These are phyloP conservation scores for Cataglyphis hispanica DNA, from an alignment of 1,140 invertebrate species.

Conservation along the genomic window DNA sequence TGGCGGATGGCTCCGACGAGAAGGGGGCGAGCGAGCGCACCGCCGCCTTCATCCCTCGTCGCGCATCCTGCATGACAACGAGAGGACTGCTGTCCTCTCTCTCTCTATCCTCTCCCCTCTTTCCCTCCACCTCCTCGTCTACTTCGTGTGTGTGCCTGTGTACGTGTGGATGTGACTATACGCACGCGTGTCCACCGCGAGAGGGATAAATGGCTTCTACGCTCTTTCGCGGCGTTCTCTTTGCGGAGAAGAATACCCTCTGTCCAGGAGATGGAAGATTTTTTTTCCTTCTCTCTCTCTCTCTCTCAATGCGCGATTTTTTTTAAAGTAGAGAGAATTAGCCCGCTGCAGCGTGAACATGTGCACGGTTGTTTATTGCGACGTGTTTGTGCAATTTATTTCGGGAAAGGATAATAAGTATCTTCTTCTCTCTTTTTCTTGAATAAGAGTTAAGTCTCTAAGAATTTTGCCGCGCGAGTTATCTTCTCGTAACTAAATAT, in stretches of 20 bases:
- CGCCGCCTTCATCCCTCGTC: slow-evolving; percentile 74
- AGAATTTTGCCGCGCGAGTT: neutral
- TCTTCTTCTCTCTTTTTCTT: neutral
- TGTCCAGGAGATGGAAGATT: neutral
- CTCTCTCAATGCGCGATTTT: slow-evolving; percentile 10
- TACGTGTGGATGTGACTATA: slow-evolving; percentile 25
- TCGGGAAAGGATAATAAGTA: neutral
- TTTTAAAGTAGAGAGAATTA: slow-evolving; percentile 31
- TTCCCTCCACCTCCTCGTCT: slow-evolving; percentile 20
- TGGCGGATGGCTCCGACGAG: slow-evolving; percentile 54
- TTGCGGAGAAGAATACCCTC: slow-evolving; percentile 28
- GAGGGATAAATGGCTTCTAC: slow-evolving; percentile 67
- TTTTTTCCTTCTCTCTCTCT: neutral
- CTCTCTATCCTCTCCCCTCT: slow-evolving; percentile 18
- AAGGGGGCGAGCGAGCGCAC: slow-evolving; percentile 54
- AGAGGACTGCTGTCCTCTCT: slow-evolving; percentile 64
- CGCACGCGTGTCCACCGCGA: slow-evolving; percentile 59
- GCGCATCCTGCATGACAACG: slow-evolving; percentile 80
- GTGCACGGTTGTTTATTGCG: neutral
- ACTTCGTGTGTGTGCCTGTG: neutral
- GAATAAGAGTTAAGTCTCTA: neutral
- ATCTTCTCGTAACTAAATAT: neutral
- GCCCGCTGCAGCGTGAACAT: slow-evolving; percentile 4
- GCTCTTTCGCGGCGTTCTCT: slow-evolving; percentile 30
- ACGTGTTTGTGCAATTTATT: slow-evolving; percentile 10